Evolutionary conservation across 2,113 vertebrate genomes (phyloP).

Genomic region (Acinonyx jubatus): DNA sequence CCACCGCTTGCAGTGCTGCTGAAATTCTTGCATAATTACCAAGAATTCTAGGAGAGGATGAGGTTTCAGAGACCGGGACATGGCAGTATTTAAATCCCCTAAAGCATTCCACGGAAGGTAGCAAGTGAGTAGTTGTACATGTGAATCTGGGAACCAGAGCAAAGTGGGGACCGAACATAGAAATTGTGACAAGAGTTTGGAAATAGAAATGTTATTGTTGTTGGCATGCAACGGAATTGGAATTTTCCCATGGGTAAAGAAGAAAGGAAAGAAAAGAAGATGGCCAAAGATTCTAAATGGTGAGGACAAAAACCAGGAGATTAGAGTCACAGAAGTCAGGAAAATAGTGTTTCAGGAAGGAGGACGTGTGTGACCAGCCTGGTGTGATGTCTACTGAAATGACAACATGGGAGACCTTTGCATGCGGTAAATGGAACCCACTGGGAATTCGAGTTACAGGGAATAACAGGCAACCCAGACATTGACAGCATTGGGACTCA

Average conservation of each 20-base stretch:
- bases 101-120: not conserved
- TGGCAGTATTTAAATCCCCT: not conserved
- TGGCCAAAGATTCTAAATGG: not conserved
- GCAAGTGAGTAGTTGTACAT: not conserved
- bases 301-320: not conserved
- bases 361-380: not conserved
- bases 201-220: not conserved
- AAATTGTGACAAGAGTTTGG: not conserved
- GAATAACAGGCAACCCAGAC: too few species aligned
- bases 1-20: not conserved
- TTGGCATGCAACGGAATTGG: too few species aligned
- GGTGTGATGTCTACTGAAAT: not conserved
- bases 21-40: not conserved
- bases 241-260: not conserved
- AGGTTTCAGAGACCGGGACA: not conserved
- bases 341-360: not conserved
- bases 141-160: not conserved
- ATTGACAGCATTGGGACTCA: too few species aligned
- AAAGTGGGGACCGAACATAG: not conserved
- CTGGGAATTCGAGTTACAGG: not conserved
- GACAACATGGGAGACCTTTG: not conserved
- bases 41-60: not conserved
- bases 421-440: not conserved
- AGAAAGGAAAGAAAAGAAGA: not conserved
- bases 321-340: not conserved